Evolutionary conservation across 53 echinoderm and acorn worm genomes (phyloP), one percentile per base, ranked within the genome.

Genomic region (Hippasteria phrygiana): DNA sequence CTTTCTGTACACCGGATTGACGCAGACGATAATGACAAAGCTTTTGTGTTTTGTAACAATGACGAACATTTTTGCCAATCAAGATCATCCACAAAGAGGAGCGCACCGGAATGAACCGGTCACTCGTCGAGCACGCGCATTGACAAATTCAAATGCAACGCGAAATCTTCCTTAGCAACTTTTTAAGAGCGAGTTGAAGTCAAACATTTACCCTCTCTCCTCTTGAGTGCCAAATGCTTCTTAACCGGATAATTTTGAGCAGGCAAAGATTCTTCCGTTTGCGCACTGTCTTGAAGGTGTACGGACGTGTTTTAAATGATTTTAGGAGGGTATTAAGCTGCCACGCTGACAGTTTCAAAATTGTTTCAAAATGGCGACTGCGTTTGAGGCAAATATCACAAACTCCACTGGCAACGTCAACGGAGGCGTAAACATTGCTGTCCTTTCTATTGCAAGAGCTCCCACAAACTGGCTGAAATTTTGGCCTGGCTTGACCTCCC

Each of bases 401-500:
- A 32, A 29, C 20, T 27, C 51, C 9, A 1, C 18, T 32, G 34
- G 17, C 33, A 13, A 26, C 27, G 22, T 48, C 33, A 28, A 76
- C 13, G 16, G 18, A 32, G 48, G 48, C 50, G 17, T 48, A 51
- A 17, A n/a, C n/a, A 33, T 14, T 33, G 43, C 54, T 7, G 48
- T 56, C 26, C 26, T 56, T 16, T 42, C n/a, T 71, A 85, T 85
- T 85, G 85, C 85, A 67, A 85, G 35, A 69, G 34, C 48, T 51
- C 71, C 70, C 70, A 69, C 70, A 50, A 39, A 43, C 65, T n/a
- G 65, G 39, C 22, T 11, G 40, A 65, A 43, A 17, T 12, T 24
- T 28, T 43, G 11, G 9, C 69, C n/a, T n/a, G n/a, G n/a, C n/a
- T n/a, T n/a, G n/a, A n/a, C 34, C 12, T 67, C 31, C 27, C 45